Percentiles rank a stretch among this genome's conserved stretches.
Conservation (phyloP, 2,888 invertebrate species). For the Bellardia pandia region DNA sequence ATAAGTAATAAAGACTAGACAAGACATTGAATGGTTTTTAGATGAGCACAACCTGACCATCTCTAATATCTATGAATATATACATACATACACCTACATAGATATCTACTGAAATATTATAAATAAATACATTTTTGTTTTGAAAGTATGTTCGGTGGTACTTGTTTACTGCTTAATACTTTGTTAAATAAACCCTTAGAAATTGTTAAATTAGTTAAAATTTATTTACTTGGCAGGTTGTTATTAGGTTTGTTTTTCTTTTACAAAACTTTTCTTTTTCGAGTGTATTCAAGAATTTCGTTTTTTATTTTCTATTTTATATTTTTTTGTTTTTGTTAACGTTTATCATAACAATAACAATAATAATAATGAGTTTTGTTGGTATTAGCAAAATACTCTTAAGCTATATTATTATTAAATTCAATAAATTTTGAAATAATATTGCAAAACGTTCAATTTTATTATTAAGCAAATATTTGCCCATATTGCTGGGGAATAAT, state of each 20-base stretch:
- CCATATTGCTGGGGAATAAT: conserved; percentile 77
- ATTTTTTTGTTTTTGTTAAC: not conserved
- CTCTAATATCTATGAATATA: no score
- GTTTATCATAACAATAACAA: not conserved
- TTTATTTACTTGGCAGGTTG: not conserved
- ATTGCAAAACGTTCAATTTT: conserved; percentile 1
- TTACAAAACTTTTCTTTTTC: not conserved
- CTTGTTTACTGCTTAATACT: no score
- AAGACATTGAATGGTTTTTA: not conserved
- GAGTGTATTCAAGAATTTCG: not conserved
- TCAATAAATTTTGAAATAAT: conserved; percentile 27
- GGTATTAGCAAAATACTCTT: conserved; percentile 1
- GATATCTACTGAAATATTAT: no score
- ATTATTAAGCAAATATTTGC: conserved; percentile 77
- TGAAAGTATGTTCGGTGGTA: no score
- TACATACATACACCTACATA: not conserved
- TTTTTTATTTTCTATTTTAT: not conserved
- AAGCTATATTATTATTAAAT: conserved; percentile 1
- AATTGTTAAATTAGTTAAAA: not conserved
- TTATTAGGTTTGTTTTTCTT: not conserved
- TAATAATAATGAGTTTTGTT: not conserved
- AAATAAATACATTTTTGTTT: no score
- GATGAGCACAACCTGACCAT: not conserved
- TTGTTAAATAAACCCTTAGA: not conserved
- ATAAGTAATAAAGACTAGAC: conserved; percentile 24